A percentile compares a stretch with the other conserved stretches of the same genome.
Conservation (phyloP, 2,888 invertebrate genomes). For the Ariolimax columbianus region DNA sequence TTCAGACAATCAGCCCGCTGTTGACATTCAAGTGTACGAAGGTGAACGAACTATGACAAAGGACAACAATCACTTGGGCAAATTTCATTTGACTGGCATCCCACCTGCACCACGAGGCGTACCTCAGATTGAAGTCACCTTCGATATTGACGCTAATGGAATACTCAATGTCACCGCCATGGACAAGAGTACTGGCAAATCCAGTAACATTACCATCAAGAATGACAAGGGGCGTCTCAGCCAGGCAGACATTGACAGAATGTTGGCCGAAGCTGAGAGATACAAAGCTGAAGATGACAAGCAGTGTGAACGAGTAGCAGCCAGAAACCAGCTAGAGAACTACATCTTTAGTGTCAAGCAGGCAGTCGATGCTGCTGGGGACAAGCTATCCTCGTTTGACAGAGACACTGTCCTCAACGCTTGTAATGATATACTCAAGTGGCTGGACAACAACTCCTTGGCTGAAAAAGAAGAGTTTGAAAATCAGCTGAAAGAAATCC, state of each 20-base stretch:
- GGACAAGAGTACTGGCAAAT: slow-evolving; percentile 23
- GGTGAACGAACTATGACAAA: slow-evolving; percentile 89
- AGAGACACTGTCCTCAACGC: slow-evolving; percentile 82
- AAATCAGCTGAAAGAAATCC: slow-evolving; percentile 86
- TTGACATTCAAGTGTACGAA: slow-evolving; percentile 33
- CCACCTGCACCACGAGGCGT: slow-evolving; percentile 16
- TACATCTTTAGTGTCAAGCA: slow-evolving; percentile 62
- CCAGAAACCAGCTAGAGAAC: slow-evolving; percentile 71
- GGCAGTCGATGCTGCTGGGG: slow-evolving; percentile 81
- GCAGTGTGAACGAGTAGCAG: slow-evolving; percentile 68
- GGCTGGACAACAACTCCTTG: slow-evolving; percentile 89
- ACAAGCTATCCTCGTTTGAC: slow-evolving; percentile 83
- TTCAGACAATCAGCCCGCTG: slow-evolving; percentile 89
- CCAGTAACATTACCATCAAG: slow-evolving; percentile 10
- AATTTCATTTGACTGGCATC: slow-evolving; percentile 7
- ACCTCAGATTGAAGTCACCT: slow-evolving; percentile 19
- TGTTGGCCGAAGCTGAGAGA: slow-evolving; percentile 64
- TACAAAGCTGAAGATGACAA: slow-evolving; percentile 75
- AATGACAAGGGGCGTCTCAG: slow-evolving; percentile 25
- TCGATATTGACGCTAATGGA: slow-evolving; percentile 28
- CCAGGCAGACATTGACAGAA: slow-evolving; percentile 20
- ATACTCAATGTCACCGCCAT: slow-evolving; percentile 7
- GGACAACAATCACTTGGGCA: slow-evolving; percentile 86
- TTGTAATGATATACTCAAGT: slow-evolving; percentile 77
- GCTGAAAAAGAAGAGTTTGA: slow-evolving; percentile 81